These are phyloP conservation scores for Alethe diademata DNA, from an alignment of 2,113 vertebrate species.

Conservation along the genomic window DNA sequence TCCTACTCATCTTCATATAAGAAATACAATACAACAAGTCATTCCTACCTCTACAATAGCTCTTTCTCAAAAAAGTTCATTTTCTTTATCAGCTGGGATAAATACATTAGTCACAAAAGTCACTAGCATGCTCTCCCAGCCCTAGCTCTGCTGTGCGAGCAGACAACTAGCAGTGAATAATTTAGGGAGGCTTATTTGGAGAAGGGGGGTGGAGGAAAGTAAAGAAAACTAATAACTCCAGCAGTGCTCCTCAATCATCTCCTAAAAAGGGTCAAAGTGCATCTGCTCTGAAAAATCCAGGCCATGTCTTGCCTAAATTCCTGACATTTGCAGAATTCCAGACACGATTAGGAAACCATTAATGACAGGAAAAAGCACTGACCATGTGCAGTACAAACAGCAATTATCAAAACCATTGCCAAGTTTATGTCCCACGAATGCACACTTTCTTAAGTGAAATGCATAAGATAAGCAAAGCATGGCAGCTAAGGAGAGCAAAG, in stretches of 20 bases:
- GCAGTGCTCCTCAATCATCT: conserved; percentile 27
- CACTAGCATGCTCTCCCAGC: not conserved
- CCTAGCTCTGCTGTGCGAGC: not conserved
- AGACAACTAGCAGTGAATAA: not conserved
- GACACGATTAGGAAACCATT: conserved; percentile 25
- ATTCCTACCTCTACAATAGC: not conserved
- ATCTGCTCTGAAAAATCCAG: conserved; percentile 65
- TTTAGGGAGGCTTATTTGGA: not conserved
- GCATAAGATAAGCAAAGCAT: not conserved
- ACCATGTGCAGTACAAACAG: not conserved
- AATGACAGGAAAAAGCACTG: conserved; percentile 33
- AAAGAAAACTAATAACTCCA: conserved; percentile 48
- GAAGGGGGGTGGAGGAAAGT: not conserved
- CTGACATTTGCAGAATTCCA: conserved; percentile 71
- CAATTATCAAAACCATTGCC: conserved; percentile 56
- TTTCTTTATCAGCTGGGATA: not conserved
- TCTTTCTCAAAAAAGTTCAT: not conserved
- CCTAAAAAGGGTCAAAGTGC: conserved; percentile 65
- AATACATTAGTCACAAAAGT: not conserved
- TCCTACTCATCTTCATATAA: not conserved
- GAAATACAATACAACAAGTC: conserved; percentile 33
- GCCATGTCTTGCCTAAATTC: conserved; percentile 62
- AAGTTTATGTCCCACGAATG: conserved; percentile 33
- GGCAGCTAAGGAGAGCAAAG: not conserved
- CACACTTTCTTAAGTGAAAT: conserved; percentile 15